Evolutionary conservation across 2,797 vertebrate species (phyloP).

Genomic region (Pampus argenteus): DNA sequence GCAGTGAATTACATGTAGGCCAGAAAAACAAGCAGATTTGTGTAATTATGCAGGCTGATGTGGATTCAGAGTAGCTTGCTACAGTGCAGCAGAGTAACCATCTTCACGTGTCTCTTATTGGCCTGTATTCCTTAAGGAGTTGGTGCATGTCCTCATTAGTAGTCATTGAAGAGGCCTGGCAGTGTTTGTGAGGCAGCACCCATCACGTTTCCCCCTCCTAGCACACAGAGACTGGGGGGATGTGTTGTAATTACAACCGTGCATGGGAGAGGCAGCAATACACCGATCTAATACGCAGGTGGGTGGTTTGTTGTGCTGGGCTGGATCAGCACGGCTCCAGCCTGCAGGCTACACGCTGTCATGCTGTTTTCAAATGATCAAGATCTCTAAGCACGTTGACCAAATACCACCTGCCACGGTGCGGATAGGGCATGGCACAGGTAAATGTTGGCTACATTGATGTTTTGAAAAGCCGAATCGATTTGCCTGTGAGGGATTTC

Average conservation of each 20-base stretch:
- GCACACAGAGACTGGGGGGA: constrained; percentile 61
- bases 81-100: constrained; percentile 25
- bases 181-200: constrained; percentile 68
- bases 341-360: constrained; percentile 63
- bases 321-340: constrained; percentile 75
- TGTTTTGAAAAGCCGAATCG: constrained; percentile 69
- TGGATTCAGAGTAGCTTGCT: constrained; percentile 52
- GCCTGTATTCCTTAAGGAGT: constrained; percentile 61
- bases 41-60: constrained; percentile 67
- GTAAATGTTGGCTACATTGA: constrained; percentile 61
- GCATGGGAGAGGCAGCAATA: constrained; percentile 65
- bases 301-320: constrained; percentile 82
- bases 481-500: constrained; percentile 61
- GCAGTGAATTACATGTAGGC: constrained; percentile 69
- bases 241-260: constrained; percentile 81
- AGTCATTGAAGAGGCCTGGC: constrained; percentile 70
- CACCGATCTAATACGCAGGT: constrained; percentile 71
- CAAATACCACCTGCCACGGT: constrained; percentile 71
- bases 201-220: constrained; percentile 63
- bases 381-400: constrained; percentile 59
- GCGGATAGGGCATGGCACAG: constrained; percentile 46
- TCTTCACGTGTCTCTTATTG: constrained; percentile 48
- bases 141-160: constrained; percentile 76
- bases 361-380: constrained; percentile 64
- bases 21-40: constrained; percentile 75